Evolutionary conservation across 2,888 invertebrate species (phyloP), one percentile per base, ranked within the genome.

Genomic region (Eupelmus urozonus): DNA sequence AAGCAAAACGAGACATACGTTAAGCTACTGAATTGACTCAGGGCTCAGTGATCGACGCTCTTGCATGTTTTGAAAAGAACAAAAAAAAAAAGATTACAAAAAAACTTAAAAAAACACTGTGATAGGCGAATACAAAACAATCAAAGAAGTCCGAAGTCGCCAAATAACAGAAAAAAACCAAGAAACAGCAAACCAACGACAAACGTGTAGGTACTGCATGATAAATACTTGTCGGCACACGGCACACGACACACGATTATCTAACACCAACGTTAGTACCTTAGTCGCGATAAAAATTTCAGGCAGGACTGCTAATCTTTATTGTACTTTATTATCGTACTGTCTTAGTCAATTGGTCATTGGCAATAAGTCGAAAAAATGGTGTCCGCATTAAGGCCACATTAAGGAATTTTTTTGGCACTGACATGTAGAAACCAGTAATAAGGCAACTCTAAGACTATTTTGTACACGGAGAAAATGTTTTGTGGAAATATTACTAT

Each of bases 231-330:
- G 85, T 89, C 89, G 88, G 87, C 88, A 89, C 89, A 89, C 89
- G 88, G 86, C 88, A 89, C 89, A 89, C 88, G 89, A 83, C 89
- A 89, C 88, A 89, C 89, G 88, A 88, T 89, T 87, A 89, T 87
- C 89, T 88, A 88, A 89, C 89, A 89, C 86, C 89, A 89, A 88
- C 87, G 88, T 89, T 88, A 89, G 89, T 89, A 88, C 87, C 88
- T 89, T 87, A 87, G 84, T 83, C 84, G 85, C 83, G 79, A 80
- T 76, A 73, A n/a, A n/a, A 71, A 79, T 23, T 78, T 80, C 78
- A 80, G 80, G 80, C 80, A 80, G 80, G 78, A 76, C 78, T 73
- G 76, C 73, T 66, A 70, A 72, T 70, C 20, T 62, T 73, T 51
- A 55, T 79, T 65, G 42, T 70, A 51, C n/a, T 63, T 62, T 63